Evolutionary conservation across 1,140 invertebrate genomes (phyloP).

Genomic region (Plodia interpunctella): DNA sequence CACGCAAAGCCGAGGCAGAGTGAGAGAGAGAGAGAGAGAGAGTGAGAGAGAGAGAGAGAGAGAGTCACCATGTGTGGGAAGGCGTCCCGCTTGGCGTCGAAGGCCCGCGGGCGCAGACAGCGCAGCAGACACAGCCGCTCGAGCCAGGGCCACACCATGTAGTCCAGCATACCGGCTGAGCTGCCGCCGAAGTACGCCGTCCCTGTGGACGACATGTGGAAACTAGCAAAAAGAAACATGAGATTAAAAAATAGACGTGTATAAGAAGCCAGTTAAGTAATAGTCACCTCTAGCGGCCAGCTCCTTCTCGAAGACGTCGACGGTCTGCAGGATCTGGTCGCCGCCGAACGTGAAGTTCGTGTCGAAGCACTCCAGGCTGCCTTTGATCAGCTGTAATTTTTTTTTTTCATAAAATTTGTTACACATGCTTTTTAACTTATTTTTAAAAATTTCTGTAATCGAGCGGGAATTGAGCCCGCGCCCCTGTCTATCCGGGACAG

Average conservation of each 20-base stretch:
- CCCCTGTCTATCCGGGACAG: no score
- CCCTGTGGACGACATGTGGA: slow-evolving; percentile 26
- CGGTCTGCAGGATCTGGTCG: slow-evolving; percentile 70
- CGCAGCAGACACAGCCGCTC: slow-evolving; percentile 78
- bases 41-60: background rate
- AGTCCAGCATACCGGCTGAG: slow-evolving; percentile 84
- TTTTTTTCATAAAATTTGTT: background rate
- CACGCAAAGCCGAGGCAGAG: no score
- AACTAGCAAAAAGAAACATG: background rate
- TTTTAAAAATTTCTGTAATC: no score
- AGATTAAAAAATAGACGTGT: background rate
- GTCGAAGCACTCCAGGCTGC: slow-evolving; percentile 66
- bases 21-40: background rate
- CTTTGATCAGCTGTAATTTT: slow-evolving; percentile 62
- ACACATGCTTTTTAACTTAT: no score
- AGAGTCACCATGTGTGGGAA: slow-evolving; percentile 67
- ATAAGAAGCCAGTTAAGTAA: background rate
- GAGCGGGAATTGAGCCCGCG: no score
- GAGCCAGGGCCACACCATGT: slow-evolving; percentile 91
- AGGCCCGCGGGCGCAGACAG: slow-evolving; percentile 50
- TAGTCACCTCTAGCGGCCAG: slow-evolving; percentile 72
- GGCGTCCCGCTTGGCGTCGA: slow-evolving; percentile 48
- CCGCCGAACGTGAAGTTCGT: slow-evolving; percentile 66
- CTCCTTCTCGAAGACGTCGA: slow-evolving; percentile 82
- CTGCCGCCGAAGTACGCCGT: slow-evolving; percentile 80